These are phyloP conservation scores for Melanotaenia pygmaea DNA, from an alignment of 2,797 vertebrate species.

Conservation along the genomic window DNA sequence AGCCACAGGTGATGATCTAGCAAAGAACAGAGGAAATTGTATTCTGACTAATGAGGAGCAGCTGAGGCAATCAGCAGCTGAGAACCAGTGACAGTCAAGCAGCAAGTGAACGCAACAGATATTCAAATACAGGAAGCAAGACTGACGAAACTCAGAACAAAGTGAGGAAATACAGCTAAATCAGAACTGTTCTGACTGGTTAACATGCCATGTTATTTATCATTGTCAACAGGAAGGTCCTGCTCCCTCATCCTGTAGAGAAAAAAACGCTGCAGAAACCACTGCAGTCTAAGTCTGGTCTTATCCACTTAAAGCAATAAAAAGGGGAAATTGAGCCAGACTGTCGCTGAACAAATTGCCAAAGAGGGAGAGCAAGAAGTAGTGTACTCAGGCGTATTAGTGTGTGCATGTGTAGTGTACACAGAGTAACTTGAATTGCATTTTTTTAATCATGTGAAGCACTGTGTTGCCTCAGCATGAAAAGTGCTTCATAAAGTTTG, in stretches of 20 bases:
- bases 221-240: constrained; percentile 32
- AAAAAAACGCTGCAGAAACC: constrained; percentile 60
- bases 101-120: no score
- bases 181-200: constrained; percentile 13
- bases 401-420: constrained; percentile 18
- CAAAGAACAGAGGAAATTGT: no score
- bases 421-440: constrained; percentile 3
- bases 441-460: not conserved
- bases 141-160: no score
- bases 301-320: constrained; percentile 74
- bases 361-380: constrained; percentile 59
- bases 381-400: constrained; percentile 52
- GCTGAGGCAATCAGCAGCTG: no score
- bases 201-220: constrained; percentile 31
- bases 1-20: no score
- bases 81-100: no score
- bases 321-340: constrained; percentile 56
- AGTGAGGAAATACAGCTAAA: no score
- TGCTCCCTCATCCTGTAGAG: constrained; percentile 44
- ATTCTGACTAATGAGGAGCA: no score
- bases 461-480: no score
- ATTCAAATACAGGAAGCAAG: no score
- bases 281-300: constrained; percentile 42
- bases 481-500: no score
- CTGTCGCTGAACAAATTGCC: constrained; percentile 66